Conservation (phyloP, 2,113 vertebrate species). For the Peromyscus leucopus region DNA sequence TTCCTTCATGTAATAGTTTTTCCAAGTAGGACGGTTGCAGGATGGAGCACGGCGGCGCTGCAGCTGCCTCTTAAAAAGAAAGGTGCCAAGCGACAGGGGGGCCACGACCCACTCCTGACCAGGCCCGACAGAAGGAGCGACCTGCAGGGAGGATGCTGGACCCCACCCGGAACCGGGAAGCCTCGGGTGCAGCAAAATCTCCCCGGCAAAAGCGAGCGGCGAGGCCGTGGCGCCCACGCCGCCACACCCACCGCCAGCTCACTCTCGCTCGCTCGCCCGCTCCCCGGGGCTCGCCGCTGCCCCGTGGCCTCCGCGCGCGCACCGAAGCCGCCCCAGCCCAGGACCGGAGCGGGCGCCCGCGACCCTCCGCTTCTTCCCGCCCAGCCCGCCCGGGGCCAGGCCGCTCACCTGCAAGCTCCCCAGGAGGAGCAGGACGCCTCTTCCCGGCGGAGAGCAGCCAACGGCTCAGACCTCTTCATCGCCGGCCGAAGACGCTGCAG, state of each 20-base stretch:
- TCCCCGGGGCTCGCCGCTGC: not conserved
- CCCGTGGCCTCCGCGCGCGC: constrained; percentile 14
- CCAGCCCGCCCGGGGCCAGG: not conserved
- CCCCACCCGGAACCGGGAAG: not conserved
- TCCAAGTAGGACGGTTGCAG: not conserved
- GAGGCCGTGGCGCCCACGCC: not conserved
- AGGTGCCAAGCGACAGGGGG: not conserved
- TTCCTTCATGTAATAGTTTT: constrained; percentile 2
- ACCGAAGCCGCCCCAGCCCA: accelerated
- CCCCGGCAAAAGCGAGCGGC: not conserved
- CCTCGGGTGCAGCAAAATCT: not conserved
- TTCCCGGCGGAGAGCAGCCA: accelerated
- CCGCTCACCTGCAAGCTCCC: constrained; percentile 68
- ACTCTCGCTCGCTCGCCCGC: not conserved
- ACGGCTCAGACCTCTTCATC: not conserved
- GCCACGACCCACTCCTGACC: not conserved
- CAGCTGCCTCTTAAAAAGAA: not conserved
- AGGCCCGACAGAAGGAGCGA: not conserved
- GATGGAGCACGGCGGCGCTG: not conserved
- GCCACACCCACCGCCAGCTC: constrained; percentile 82
- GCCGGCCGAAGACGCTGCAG: not conserved
- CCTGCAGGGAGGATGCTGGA: not conserved
- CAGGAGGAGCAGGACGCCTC: constrained; percentile 74
- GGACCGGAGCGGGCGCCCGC: not conserved
- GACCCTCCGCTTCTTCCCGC: too few relatives aligned